Conservation (phyloP, 2,113 vertebrate species). For the Abramis brama region DNA sequence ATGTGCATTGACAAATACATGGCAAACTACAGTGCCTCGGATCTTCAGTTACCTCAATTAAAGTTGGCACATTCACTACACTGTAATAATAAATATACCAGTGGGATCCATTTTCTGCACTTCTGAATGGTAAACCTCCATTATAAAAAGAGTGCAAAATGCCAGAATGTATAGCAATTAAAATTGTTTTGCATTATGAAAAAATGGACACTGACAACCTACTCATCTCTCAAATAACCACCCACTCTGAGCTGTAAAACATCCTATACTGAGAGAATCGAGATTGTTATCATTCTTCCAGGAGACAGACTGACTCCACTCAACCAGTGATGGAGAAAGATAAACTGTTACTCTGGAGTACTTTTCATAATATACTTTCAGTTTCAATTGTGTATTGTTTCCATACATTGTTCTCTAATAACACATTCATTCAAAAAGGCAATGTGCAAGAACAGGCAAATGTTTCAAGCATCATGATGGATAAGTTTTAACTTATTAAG, state of each 20-base stretch:
- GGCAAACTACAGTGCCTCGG: not conserved
- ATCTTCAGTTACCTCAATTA: not conserved
- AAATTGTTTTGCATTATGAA: not conserved
- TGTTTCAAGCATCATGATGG: not conserved
- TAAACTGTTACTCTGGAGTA: not conserved
- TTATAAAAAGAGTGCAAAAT: not conserved
- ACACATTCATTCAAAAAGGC: not conserved
- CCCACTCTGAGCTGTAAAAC: conserved; percentile 53
- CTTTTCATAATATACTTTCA: not conserved
- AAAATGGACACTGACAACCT: conserved; percentile 32
- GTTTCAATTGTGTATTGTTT: not conserved
- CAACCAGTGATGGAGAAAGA: conserved; percentile 58
- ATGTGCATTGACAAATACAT: not conserved
- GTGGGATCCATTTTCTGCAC: not conserved
- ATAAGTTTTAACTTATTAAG: not conserved
- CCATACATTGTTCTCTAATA: not conserved
- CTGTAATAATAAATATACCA: not conserved
- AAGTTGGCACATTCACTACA: not conserved
- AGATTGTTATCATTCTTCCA: conserved; percentile 69
- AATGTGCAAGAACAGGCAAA: not conserved
- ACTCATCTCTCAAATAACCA: conserved; percentile 47
- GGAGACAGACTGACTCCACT: conserved; percentile 68
- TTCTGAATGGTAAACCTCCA: not conserved
- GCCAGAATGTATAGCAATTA: not conserved
- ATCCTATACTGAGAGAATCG: conserved; percentile 47